These are phyloP conservation scores for Harpalus rufipes DNA, from an alignment of 2,888 invertebrate species.

Conservation along the genomic window DNA sequence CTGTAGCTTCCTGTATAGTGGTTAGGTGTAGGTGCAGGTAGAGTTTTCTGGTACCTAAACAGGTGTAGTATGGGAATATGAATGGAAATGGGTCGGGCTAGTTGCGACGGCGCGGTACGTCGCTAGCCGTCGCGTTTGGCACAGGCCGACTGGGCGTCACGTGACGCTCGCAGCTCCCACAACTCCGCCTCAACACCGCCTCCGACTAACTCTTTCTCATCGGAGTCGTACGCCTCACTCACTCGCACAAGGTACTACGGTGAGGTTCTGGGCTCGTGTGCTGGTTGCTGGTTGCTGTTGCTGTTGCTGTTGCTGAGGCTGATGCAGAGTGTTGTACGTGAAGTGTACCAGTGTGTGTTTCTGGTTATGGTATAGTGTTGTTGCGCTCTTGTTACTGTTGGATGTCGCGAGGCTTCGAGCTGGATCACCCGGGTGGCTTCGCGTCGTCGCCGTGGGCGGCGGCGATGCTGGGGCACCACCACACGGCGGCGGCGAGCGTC, in stretches of 20 bases:
- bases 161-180: conserved; percentile 79
- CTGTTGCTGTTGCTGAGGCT: too few species aligned
- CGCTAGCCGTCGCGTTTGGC: conserved; percentile 70
- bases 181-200: conserved; percentile 79
- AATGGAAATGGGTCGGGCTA: conserved; percentile 66
- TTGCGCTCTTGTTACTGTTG: conserved; percentile 73
- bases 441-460: conserved; percentile 89
- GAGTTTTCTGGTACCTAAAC: not conserved
- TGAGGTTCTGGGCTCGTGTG: conserved; percentile 17
- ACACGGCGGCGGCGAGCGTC: conserved; percentile 76
- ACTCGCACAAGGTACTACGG: conserved; percentile 24
- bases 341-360: conserved; percentile 13
- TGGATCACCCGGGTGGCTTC: conserved; percentile 88
- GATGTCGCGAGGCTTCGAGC: conserved; percentile 75
- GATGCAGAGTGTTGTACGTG: conserved; percentile 14
- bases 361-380: conserved; percentile 69
- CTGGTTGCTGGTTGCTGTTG: conserved; percentile 9
- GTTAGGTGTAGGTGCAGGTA: not conserved
- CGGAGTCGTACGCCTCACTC: conserved; percentile 42
- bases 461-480: conserved; percentile 84
- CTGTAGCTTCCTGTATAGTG: conserved; percentile 58
- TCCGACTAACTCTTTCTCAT: conserved; percentile 76
- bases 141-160: conserved; percentile 73
- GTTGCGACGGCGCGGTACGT: conserved; percentile 68
- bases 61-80: conserved; percentile 72